Evolutionary conservation across 1,140 invertebrate genomes (phyloP).

Genomic region (Magallana ariakensis): DNA sequence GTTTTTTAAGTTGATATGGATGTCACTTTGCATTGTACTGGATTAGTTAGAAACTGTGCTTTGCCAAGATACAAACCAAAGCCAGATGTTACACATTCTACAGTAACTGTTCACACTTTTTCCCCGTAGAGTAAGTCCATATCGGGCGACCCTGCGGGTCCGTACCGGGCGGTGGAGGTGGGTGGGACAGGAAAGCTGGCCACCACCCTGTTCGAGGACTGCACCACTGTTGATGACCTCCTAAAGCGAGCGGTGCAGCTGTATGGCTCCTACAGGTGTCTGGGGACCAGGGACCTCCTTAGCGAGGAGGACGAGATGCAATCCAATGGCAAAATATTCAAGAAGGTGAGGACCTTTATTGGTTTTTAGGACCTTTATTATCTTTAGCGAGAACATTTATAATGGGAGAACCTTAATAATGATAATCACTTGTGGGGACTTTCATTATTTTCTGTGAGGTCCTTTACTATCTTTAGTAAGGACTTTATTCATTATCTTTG

Average conservation of each 20-base stretch:
- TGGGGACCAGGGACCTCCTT: conserved; percentile 94
- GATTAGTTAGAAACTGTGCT: too few species aligned
- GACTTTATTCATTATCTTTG: too few species aligned
- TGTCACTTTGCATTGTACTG: too few species aligned
- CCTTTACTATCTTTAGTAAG: too few species aligned
- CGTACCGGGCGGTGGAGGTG: conserved; percentile 74
- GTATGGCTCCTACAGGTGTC: conserved; percentile 87
- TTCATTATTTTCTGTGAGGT: too few species aligned
- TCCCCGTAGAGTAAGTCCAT: conserved; percentile 63
- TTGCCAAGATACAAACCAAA: too few species aligned
- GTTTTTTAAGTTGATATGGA: neutral
- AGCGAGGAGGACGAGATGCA: conserved; percentile 96
- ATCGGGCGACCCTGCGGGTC: conserved; percentile 60
- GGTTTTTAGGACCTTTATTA: neutral
- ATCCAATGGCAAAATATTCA: conserved; percentile 95
- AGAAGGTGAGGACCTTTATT: conserved; percentile 85
- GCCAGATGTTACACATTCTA: too few species aligned
- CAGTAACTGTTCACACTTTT: neutral
- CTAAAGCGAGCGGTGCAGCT: conserved; percentile 85
- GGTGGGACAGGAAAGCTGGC: conserved; percentile 60
- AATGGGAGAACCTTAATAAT: too few species aligned
- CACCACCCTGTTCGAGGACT: conserved; percentile 82
- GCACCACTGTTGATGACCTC: conserved; percentile 93
- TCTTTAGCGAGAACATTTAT: neutral
- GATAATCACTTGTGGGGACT: neutral